Evolutionary conservation across 2,797 vertebrate species (phyloP).

Genomic region (Salmo trutta): DNA sequence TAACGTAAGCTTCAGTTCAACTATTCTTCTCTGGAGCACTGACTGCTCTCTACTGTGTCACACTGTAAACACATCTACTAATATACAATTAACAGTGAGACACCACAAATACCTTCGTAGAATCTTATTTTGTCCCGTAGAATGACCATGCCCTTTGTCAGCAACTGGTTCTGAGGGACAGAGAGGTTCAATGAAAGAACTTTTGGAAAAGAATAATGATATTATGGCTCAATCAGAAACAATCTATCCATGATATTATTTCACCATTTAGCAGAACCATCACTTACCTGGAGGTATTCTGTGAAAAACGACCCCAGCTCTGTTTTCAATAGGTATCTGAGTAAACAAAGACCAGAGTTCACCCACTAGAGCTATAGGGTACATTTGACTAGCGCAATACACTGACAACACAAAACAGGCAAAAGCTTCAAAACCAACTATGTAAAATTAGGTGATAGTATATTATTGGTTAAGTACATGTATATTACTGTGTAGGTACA

Average conservation of each 20-base stretch:
- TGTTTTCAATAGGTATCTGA: conserved; percentile 94
- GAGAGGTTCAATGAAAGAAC: background rate
- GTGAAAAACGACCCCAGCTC: conserved; percentile 98
- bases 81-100: background rate
- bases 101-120: conserved; percentile 87
- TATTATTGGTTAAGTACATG: background rate
- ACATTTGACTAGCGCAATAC: background rate
- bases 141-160: conserved; percentile 99
- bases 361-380: background rate
- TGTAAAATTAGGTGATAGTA: background rate
- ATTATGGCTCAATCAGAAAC: background rate
- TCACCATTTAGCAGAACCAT: background rate
- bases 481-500: conserved; percentile 2
- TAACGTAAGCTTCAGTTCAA: background rate
- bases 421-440: background rate
- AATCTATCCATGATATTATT: background rate
- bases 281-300: conserved; percentile 92
- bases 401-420: background rate
- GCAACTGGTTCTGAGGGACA: conserved; percentile 88
- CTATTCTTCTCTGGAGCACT: background rate
- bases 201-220: background rate
- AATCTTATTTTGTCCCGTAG: conserved; percentile 96
- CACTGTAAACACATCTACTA: background rate
- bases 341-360: conserved; percentile 27
- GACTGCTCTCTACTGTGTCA: background rate